Evolutionary conservation across 2,113 vertebrate species (phyloP).

Genomic region (Saccopteryx bilineata): DNA sequence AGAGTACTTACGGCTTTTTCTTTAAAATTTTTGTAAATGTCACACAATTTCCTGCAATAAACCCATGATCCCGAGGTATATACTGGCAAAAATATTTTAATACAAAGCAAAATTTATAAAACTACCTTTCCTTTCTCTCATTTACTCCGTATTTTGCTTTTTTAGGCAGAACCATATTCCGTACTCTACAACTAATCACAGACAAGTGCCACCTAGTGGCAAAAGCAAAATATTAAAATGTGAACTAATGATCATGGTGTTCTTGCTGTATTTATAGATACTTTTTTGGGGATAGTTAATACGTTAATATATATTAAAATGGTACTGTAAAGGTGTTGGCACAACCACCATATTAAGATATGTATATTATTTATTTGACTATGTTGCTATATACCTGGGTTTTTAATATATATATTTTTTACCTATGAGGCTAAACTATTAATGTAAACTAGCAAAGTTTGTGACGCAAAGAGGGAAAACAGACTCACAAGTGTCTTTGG

Average conservation of each 20-base stretch:
- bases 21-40: not conserved
- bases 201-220: slow-evolving; percentile 60
- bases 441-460: not conserved
- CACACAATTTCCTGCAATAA: not conserved
- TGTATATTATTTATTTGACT: slow-evolving; percentile 4
- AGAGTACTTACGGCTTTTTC: too few relatives aligned
- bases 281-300: not conserved
- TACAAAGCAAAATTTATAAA: not conserved
- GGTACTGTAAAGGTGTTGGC: not conserved
- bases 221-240: not conserved
- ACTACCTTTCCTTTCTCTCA: not conserved
- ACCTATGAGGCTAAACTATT: not conserved
- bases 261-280: not conserved
- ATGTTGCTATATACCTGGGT: not conserved
- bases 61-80: not conserved
- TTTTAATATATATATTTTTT: slow-evolving; percentile 2
- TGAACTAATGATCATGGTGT: not conserved
- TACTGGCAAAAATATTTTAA: slow-evolving; percentile 26
- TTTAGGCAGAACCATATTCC: not conserved
- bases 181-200: not conserved
- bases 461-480: not conserved
- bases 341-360: not conserved
- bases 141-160: not conserved
- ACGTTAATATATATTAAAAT: not conserved
- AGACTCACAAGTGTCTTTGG: not conserved